A percentile compares a stretch with the other conserved stretches of the same genome.
phyloP scores from a whole-genome alignment of 2,797 vertebrate species.

The Diceros bicornis region DNA sequence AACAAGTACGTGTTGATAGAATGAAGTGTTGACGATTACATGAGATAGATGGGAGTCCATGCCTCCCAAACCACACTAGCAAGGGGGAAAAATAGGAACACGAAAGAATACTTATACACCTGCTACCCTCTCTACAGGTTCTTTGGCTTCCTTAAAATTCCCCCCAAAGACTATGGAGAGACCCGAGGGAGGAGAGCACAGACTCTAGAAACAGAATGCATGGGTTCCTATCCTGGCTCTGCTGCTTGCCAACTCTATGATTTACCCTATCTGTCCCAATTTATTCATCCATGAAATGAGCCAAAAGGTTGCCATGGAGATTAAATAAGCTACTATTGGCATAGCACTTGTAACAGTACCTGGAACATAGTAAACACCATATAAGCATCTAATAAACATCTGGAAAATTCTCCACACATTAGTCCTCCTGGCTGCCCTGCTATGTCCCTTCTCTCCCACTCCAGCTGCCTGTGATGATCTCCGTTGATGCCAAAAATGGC shows the following conservation, averaged over 20 bases:
- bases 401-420: background rate
- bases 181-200: background rate
- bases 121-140: background rate
- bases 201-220: background rate
- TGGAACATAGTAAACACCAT: background rate
- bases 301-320: background rate
- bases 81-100: background rate
- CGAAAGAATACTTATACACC: background rate
- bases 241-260: background rate
- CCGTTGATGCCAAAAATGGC: background rate
- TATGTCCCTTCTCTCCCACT: background rate
- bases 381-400: background rate
- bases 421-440: background rate
- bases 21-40: background rate
- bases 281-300: conserved; percentile 8
- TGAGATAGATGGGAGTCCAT: background rate
- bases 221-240: background rate
- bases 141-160: background rate
- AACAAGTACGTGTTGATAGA: background rate
- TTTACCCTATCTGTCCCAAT: background rate
- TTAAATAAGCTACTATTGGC: background rate
- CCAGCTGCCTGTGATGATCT: background rate
- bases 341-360: background rate
- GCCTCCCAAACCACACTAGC: background rate
- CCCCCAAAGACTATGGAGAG: background rate